Conservation (phyloP, 2,888 invertebrate species). For the Ennomos fuscantarius region DNA sequence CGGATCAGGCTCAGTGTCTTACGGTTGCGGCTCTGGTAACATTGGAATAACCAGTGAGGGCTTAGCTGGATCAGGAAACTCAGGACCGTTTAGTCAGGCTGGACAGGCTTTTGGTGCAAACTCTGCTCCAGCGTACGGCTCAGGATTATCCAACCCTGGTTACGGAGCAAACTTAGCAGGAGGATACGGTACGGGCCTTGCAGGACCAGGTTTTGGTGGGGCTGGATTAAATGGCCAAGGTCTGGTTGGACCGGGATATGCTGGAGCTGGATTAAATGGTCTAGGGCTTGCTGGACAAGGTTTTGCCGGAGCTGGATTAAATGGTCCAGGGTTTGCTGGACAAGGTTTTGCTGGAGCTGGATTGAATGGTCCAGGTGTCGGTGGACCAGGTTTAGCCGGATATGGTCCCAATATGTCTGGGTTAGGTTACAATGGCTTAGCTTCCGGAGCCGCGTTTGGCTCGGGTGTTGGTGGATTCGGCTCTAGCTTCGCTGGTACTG, state of each 20-base stretch:
- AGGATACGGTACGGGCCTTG: neutral
- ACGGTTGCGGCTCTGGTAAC: slow-evolving; percentile 42
- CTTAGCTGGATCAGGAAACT: neutral
- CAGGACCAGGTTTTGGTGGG: neutral
- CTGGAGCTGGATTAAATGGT: neutral
- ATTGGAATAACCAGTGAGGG: slow-evolving; percentile 36
- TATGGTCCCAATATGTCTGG: neutral
- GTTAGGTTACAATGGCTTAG: no score
- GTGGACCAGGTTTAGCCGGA: neutral
- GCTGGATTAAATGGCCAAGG: neutral
- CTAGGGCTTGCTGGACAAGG: neutral
- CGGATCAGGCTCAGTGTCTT: slow-evolving; percentile 40
- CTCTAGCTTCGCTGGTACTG: no score
- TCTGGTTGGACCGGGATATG: neutral
- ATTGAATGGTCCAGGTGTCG: neutral
- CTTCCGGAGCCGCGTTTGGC: no score
- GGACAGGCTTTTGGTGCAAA: slow-evolving; percentile 8
- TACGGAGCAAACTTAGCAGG: neutral
- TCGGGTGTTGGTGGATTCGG: no score
- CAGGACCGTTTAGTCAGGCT: slow-evolving; percentile 19
- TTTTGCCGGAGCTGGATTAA: neutral
- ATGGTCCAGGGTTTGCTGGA: neutral
- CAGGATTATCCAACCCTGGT: neutral
- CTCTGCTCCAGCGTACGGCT: neutral
- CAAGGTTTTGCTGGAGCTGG: neutral